These are phyloP conservation scores for Rutpela maculata DNA, from an alignment of 2,888 invertebrate species.

Conservation along the genomic window DNA sequence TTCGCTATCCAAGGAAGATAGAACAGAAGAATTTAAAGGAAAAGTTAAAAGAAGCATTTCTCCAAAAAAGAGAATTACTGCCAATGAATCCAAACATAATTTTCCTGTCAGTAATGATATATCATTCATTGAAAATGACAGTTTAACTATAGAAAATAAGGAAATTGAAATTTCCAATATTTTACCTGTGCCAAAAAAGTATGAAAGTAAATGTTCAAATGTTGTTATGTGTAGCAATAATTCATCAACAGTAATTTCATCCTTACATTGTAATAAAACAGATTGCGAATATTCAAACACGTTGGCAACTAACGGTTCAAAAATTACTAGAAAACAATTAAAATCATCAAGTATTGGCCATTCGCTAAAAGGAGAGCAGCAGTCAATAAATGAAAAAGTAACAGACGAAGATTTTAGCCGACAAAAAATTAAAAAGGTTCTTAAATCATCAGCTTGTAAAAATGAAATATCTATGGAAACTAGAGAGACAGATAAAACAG, in stretches of 20 bases:
- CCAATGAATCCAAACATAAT: neutral
- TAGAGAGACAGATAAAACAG: neutral
- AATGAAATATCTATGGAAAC: neutral
- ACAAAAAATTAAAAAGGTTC: neutral
- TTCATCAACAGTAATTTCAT: neutral
- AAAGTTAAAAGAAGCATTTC: conserved; percentile 8
- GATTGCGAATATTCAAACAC: neutral
- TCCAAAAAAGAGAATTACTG: conserved; percentile 10
- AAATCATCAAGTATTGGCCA: neutral
- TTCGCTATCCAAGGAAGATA: neutral
- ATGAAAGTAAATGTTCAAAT: neutral
- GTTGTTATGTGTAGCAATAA: conserved; percentile 3
- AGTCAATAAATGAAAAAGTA: neutral
- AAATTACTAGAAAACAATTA: neutral
- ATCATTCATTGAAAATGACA: conserved; percentile 39
- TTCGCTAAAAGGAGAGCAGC: neutral
- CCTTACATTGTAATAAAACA: neutral
- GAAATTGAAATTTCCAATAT: conserved; percentile 49
- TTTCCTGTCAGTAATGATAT: conserved; percentile 15
- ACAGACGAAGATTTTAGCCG: neutral
- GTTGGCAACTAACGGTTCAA: neutral
- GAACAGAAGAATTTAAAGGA: conserved; percentile 40
- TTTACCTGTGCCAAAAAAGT: conserved; percentile 14
- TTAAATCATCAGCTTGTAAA: neutral
- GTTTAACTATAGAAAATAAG: conserved; percentile 42